Evolutionary conservation across 2,797 vertebrate genomes (phyloP).

Genomic region (Danio aesculapii): DNA sequence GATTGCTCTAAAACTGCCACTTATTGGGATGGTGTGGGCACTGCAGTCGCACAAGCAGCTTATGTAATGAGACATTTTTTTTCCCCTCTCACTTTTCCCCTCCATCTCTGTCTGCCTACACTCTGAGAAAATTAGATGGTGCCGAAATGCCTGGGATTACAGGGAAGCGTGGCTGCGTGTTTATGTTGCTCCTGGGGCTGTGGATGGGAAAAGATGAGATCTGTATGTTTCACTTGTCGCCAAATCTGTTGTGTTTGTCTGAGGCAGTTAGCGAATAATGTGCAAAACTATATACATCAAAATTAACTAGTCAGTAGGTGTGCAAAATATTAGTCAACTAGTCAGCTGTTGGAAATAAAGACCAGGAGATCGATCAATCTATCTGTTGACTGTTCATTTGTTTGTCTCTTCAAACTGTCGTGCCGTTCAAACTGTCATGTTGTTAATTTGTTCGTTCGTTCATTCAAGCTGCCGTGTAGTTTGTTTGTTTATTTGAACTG

Average conservation of each 20-base stretch:
- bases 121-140: constrained; percentile 64
- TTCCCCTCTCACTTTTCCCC: constrained; percentile 41
- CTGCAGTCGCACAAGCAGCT: constrained; percentile 40
- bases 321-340: not conserved
- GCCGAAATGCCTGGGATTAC: constrained; percentile 61
- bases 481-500: too few relatives aligned
- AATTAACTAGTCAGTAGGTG: not conserved
- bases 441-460: too few relatives aligned
- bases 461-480: too few relatives aligned
- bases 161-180: constrained; percentile 56
- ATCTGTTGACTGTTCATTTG: not conserved
- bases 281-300: not conserved
- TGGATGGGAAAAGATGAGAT: constrained; percentile 43
- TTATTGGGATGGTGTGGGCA: constrained; percentile 48
- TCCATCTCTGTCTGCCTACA: constrained; percentile 52
- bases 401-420: too few relatives aligned
- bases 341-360: not conserved
- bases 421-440: too few relatives aligned
- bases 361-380: not conserved
- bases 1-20: constrained; percentile 52
- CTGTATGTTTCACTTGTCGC: not conserved
- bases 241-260: constrained; percentile 33
- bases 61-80: constrained; percentile 46
- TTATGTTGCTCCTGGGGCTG: constrained; percentile 56
- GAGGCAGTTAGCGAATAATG: not conserved